Evolutionary conservation across 2,888 invertebrate genomes (phyloP), one percentile per base, ranked within the genome.

Genomic region (Polyploca ridens): DNA sequence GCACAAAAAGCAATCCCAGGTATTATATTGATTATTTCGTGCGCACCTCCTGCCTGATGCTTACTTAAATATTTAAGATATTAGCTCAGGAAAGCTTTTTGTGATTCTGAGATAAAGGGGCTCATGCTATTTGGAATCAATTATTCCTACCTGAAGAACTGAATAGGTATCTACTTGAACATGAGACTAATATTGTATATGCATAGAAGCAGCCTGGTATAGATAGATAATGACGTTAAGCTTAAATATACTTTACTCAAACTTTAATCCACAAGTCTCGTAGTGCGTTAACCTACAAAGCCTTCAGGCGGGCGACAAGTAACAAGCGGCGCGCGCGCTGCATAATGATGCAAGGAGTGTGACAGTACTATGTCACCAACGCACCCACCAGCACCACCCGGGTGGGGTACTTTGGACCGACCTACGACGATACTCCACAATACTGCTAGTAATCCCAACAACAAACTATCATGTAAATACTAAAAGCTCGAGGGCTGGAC

Each of bases 391-490:
- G 3, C 4, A 14, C 44, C 44, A 69, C 64, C 58, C 19, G 38
- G 13, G 68, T 58, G 64, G 69, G 71, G 63, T 63, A 67, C 69
- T 71, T 76, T 74, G 72, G 68, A 74, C 65, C 66, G 64, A 66
- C 66, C 72, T 70, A 76, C 73, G 66, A 69, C 73, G 73, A 76
- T 75, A 75, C 69, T 72, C 77, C 69, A 74, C 70, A 75, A 70
- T 71, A 79, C 41, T 41, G 41, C 81, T 41, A 13, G 81, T 78
- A 83, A 78, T 73, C 72, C 77, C 76, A 74, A 78, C 87, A 83
- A 79, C 85, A 82, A 85, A 86, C 88, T 82, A 84, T 83, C 83
- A 80, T 86, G 89, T 88, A 89, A 89, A 90, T 87, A 90, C 87
- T 79, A 84, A 83, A 83, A 79, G 88, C 88, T 84, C 76, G 77